These are phyloP conservation scores for Platycheirus albimanus DNA, from an alignment of 2,888 invertebrate genomes.

Conservation along the genomic window DNA sequence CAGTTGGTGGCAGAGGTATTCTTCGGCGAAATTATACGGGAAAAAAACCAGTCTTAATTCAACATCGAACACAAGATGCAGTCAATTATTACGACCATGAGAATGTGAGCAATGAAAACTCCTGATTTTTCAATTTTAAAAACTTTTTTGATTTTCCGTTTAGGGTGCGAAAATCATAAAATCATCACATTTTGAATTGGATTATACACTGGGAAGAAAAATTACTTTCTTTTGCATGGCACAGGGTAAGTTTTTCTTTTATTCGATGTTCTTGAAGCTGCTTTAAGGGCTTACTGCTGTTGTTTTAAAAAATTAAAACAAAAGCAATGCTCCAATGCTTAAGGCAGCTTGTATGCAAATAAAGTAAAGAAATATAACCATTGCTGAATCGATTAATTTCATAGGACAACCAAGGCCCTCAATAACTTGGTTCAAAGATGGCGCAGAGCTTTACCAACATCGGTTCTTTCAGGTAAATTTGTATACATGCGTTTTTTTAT, in stretches of 20 bases:
- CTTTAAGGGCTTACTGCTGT: too few relatives aligned
- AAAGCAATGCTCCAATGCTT: too few relatives aligned
- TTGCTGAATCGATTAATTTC: not conserved
- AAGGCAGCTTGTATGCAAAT: too few relatives aligned
- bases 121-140: not conserved
- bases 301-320: too few relatives aligned
- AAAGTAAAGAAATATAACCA: too few relatives aligned
- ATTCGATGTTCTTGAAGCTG: too few relatives aligned
- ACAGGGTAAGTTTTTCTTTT: slow-evolving; percentile 88
- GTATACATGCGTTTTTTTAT: too few relatives aligned
- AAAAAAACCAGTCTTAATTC: slow-evolving; percentile 81
- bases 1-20: slow-evolving; percentile 80
- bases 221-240: slow-evolving; percentile 96
- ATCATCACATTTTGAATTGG: slow-evolving; percentile 95
- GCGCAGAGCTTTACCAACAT: slow-evolving; percentile 95
- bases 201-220: slow-evolving; percentile 96
- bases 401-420: slow-evolving; percentile 90
- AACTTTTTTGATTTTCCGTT: slow-evolving; percentile 27
- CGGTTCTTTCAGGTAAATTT: slow-evolving; percentile 90
- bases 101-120: slow-evolving; percentile 85
- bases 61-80: slow-evolving; percentile 93
- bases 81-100: slow-evolving; percentile 95
- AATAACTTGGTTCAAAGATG: slow-evolving; percentile 98
- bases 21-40: slow-evolving; percentile 82
- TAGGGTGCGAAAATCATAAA: slow-evolving; percentile 95